phyloP scores from a whole-genome alignment of 2,888 invertebrate genomes.

The Tupiocoris notatus region DNA sequence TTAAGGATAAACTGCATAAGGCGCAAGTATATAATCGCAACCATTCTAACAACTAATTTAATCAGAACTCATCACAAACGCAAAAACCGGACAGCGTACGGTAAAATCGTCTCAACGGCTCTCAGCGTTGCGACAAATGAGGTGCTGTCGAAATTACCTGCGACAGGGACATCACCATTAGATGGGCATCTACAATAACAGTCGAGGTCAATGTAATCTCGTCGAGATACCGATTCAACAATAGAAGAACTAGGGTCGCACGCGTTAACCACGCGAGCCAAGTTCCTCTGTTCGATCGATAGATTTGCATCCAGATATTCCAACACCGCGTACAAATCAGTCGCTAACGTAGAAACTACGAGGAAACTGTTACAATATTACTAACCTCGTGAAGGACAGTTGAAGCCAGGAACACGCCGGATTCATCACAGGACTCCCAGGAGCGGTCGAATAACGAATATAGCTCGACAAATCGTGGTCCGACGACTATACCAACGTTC shows the following conservation, averaged over 20 bases:
- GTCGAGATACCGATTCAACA: neutral
- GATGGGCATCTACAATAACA: constrained; percentile 11
- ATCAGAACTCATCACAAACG: too few species aligned
- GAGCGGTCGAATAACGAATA: neutral
- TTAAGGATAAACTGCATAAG: too few species aligned
- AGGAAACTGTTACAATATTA: neutral
- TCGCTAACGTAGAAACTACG: neutral
- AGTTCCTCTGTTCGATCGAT: neutral
- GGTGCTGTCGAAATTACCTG: neutral
- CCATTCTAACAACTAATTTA: too few species aligned
- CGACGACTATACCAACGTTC: too few species aligned
- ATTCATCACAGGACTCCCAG: constrained; percentile 9
- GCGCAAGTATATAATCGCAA: too few species aligned
- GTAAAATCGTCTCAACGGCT: too few species aligned
- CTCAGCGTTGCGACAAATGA: too few species aligned
- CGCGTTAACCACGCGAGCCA: neutral
- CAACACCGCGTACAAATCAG: neutral
- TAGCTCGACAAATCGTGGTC: too few species aligned
- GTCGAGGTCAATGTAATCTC: constrained; percentile 26
- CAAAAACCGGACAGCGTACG: too few species aligned
- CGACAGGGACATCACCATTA: constrained; percentile 17
- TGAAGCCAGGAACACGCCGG: constrained; percentile 3
- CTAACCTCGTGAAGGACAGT: constrained; percentile 7
- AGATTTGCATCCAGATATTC: neutral
- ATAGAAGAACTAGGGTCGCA: neutral